phyloP scores from a whole-genome alignment of 2,888 invertebrate genomes.

The Linyphia triangularis region DNA sequence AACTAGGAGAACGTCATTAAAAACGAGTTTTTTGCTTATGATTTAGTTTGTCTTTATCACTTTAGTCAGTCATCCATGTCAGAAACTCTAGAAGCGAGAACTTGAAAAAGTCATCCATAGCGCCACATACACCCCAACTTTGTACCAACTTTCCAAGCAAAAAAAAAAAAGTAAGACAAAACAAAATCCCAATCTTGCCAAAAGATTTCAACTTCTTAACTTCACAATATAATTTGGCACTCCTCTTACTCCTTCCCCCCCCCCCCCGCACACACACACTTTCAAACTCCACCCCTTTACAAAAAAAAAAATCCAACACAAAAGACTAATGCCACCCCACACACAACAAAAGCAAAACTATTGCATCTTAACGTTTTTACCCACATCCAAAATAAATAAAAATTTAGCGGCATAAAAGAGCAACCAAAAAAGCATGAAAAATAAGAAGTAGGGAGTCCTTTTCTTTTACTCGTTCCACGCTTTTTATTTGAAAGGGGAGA shows the following conservation, averaged over 20 bases:
- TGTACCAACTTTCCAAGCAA: background rate
- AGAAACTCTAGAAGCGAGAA: background rate
- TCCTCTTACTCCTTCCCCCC: too few species aligned
- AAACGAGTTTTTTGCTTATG: too few species aligned
- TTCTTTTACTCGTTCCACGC: conserved; percentile 59
- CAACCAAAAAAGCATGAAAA: background rate
- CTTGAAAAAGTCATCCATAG: background rate
- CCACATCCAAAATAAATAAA: conserved; percentile 68
- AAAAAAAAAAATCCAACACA: conserved; percentile 9
- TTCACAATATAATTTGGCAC: conserved; percentile 44
- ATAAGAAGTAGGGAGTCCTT: conserved; percentile 57
- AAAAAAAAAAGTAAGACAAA: background rate
- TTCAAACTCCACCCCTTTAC: conserved; percentile 2
- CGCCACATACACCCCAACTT: background rate
- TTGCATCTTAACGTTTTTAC: conserved; percentile 65
- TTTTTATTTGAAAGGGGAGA: conserved; percentile 39
- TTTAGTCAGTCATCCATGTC: background rate
- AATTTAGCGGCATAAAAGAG: conserved; percentile 39
- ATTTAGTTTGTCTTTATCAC: too few species aligned
- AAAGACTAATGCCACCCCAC: background rate
- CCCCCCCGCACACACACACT: too few species aligned
- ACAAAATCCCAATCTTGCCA: background rate
- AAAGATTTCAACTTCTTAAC: background rate
- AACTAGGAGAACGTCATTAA: too few species aligned
- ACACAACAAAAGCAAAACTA: conserved; percentile 51